Percentiles rank a stretch among this genome's conserved stretches.
Evolutionary conservation across 2,113 vertebrate genomes (phyloP).

Genomic region (Vulpes ferrilata): DNA sequence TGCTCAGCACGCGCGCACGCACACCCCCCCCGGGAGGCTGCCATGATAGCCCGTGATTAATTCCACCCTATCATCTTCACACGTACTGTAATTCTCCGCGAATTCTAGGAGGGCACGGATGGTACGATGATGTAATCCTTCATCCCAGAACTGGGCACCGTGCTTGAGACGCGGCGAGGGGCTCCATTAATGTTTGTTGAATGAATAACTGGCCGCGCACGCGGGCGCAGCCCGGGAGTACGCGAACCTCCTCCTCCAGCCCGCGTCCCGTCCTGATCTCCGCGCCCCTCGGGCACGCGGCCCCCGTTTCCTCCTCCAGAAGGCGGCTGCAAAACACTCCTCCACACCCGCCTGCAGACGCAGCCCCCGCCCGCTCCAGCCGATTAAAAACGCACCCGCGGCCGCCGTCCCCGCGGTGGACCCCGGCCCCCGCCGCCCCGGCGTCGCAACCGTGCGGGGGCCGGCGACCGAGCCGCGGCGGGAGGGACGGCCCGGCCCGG

Average conservation of each 20-base stretch:
- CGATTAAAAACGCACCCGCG: background rate
- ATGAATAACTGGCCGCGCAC: background rate
- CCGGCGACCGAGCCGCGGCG: background rate
- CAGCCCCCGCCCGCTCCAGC: background rate
- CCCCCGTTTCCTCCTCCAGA: background rate
- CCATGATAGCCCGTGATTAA: background rate
- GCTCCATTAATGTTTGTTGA: background rate
- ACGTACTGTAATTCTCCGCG: background rate
- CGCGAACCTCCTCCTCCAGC: background rate
- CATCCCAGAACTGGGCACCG: conserved; percentile 32
- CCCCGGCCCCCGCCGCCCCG: background rate
- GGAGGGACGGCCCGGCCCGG: background rate
- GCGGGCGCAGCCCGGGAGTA: background rate
- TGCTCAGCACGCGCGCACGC: background rate
- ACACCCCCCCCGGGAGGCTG: no score
- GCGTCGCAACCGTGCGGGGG: background rate
- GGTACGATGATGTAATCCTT: background rate
- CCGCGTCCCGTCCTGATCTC: background rate
- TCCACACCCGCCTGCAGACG: background rate
- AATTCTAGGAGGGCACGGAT: background rate
- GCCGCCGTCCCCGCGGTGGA: background rate
- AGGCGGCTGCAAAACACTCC: background rate
- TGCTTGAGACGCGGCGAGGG: background rate
- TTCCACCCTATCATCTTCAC: background rate
- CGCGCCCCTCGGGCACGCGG: background rate